Conservation (phyloP, 2,888 invertebrate genomes). For the Synergus japonicus region DNA sequence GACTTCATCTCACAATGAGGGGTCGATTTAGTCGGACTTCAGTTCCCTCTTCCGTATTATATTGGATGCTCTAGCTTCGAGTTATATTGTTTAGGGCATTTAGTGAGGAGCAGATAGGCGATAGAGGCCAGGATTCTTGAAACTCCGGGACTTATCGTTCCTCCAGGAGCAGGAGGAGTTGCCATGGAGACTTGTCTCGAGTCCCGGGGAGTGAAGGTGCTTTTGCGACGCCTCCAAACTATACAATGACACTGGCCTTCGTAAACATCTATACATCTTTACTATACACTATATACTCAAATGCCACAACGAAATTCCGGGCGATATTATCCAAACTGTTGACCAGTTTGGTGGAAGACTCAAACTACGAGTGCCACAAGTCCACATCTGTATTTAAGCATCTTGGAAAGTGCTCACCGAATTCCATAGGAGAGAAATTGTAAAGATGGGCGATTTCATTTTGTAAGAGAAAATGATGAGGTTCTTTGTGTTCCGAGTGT, state of each 20-base stretch:
- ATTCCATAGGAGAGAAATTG: constrained; percentile 16
- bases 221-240: constrained; percentile 33
- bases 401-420: constrained; percentile 7
- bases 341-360: constrained; percentile 15
- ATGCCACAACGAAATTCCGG: constrained; percentile 30
- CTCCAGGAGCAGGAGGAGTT: constrained; percentile 25
- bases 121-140: constrained; percentile 30
- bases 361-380: constrained; percentile 7
- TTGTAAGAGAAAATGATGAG: neutral
- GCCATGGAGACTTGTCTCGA: constrained; percentile 41
- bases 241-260: constrained; percentile 16
- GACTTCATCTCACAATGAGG: neutral
- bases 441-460: neutral
- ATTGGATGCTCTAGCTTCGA: neutral
- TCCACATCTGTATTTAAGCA: constrained; percentile 11
- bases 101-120: constrained; percentile 22
- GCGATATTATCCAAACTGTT: constrained; percentile 40
- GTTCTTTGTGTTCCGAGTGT: neutral
- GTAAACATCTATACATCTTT: constrained; percentile 19
- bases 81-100: constrained; percentile 38
- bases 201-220: constrained; percentile 19
- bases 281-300: neutral
- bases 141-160: constrained; percentile 34
- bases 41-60: neutral
- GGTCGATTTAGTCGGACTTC: neutral